Conservation (phyloP, 2,888 invertebrate species). For the Drosophila formosana region DNA sequence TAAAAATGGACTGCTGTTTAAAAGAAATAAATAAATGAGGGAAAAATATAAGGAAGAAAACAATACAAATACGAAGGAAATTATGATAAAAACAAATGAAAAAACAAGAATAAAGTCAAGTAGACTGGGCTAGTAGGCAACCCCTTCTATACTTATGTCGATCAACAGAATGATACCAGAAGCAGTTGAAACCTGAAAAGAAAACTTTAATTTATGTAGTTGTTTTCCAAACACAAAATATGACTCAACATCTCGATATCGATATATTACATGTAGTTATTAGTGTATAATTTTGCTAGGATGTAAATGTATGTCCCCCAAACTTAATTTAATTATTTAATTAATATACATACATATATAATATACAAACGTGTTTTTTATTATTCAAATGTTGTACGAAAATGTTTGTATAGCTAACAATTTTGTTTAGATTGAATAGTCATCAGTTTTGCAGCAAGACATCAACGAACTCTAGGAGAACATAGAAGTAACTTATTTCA, state of each 20-base stretch:
- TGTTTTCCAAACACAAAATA: conserved; percentile 70
- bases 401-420: background rate
- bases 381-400: background rate
- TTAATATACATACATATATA: conserved; percentile 76
- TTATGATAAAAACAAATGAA: conserved; percentile 8
- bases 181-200: conserved; percentile 56
- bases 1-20: conserved; percentile 64
- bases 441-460: too few species aligned
- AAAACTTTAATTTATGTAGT: conserved; percentile 75
- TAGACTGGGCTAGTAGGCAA: conserved; percentile 53
- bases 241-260: conserved; percentile 76
- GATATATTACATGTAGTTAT: conserved; percentile 80
- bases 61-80: conserved; percentile 17
- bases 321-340: conserved; percentile 81
- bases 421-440: too few species aligned
- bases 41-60: conserved; percentile 4
- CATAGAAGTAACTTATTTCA: too few species aligned
- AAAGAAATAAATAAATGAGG: conserved; percentile 20
- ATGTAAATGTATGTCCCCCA: conserved; percentile 82
- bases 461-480: too few species aligned
- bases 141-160: conserved; percentile 47
- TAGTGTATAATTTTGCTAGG: conserved; percentile 81
- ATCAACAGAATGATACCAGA: conserved; percentile 52
- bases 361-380: conserved; percentile 59
- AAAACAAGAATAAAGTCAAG: conserved; percentile 38